Evolutionary conservation across 2,888 invertebrate species (phyloP), one percentile per base, ranked within the genome.

Genomic region (Ochlodes sylvanus): DNA sequence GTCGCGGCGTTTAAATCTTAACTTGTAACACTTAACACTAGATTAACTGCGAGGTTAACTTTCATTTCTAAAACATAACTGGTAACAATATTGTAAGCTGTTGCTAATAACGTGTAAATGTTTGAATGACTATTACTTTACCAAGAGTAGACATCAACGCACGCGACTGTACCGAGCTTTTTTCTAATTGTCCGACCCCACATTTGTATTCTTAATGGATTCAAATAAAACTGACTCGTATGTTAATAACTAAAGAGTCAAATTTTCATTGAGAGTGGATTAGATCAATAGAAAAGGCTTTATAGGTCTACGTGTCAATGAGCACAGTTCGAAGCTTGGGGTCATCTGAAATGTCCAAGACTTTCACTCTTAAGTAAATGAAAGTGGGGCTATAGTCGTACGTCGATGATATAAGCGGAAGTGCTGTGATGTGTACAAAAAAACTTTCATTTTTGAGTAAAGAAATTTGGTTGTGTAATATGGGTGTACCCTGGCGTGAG

Each of bases 391-490:
- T 50, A 76, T 71, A 74, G 69, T 76, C 63, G 72, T 60, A 72
- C 61, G 70, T 69, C 69, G 72, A 73, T 75, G 72, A 73, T 71
- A 72, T 74, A 74, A 75, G 73, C 72, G 70, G 70, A 71, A 69
- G 70, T 72, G 69, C 69, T 67, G 64, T 63, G 61, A 63, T 66
- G 66, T 69, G 61, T 58, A 67, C 50, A 72, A 72, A 72, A 70
- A 75, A 76, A 78, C 79, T 79, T 79, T 79, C 79, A 73, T 77
- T 77, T 75, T 76, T 73, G 71, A 71, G 69, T 68, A 71, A 74
- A 74, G 77, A 75, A 74, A 75, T 75, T 68, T 34, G 54, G 57
- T 77, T 77, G 72, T 74, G 75, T 75, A 77, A 79, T 74, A 63
- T 56, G 27, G 63, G 68, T 52, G 73, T 70, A 68, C 70, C 69